phyloP scores from a whole-genome alignment of 2,797 vertebrate genomes.

The Phalanger gymnotis region DNA sequence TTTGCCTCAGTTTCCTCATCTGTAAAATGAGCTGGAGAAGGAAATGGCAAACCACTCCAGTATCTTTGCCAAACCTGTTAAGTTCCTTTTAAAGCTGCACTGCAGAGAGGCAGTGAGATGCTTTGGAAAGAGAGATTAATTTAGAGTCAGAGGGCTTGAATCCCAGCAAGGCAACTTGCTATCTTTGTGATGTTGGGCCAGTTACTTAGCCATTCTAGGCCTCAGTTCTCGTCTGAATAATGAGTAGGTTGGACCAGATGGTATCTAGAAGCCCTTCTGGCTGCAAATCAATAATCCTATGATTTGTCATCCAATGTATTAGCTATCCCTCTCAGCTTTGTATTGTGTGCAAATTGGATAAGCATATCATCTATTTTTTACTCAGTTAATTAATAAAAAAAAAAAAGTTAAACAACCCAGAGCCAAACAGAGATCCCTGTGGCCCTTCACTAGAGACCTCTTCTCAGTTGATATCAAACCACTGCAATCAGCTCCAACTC shows the following conservation, averaged over 20 bases:
- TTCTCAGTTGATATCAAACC: background rate
- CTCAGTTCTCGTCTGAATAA: background rate
- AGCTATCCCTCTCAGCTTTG: no score
- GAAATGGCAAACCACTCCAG: background rate
- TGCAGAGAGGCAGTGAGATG: background rate
- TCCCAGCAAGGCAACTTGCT: background rate
- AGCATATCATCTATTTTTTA: background rate
- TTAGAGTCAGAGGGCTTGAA: background rate
- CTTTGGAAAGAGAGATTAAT: background rate
- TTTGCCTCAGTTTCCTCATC: background rate
- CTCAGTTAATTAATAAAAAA: background rate
- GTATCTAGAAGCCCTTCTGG: background rate
- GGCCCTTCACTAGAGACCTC: background rate
- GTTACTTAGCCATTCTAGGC: background rate
- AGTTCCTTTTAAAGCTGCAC: background rate
- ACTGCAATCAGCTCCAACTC: background rate
- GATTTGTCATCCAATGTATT: background rate
- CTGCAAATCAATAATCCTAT: background rate
- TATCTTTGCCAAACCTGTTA: background rate
- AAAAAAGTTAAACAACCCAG: background rate
- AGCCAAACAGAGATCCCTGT: background rate
- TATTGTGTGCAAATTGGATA: no score
- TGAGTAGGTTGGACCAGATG: background rate
- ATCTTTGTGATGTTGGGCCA: background rate
- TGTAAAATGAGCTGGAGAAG: background rate